phyloP scores from a whole-genome alignment of 2,888 invertebrate genomes.

The Torymus aiolomorphi region DNA sequence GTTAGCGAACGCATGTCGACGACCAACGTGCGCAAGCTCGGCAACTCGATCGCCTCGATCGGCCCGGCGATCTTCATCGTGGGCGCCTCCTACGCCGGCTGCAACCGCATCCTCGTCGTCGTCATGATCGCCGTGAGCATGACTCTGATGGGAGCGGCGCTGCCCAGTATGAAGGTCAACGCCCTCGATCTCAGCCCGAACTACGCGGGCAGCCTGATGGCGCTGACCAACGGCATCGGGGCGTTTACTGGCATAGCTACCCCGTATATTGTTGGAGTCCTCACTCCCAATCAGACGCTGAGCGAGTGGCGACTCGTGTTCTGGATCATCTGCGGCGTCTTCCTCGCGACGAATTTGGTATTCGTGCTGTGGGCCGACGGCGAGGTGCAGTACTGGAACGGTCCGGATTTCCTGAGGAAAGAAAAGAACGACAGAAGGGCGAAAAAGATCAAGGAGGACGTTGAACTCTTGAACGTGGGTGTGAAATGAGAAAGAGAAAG shows the following conservation, averaged over 20 bases:
- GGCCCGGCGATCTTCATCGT: slow-evolving; percentile 76
- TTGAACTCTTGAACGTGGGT: slow-evolving; percentile 38
- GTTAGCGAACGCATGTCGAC: slow-evolving; percentile 69
- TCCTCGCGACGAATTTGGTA: slow-evolving; percentile 82
- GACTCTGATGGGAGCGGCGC: slow-evolving; percentile 76
- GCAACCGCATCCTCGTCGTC: slow-evolving; percentile 73
- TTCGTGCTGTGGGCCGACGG: slow-evolving; percentile 85
- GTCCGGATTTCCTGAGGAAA: slow-evolving; percentile 72
- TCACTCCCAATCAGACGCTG: slow-evolving; percentile 75
- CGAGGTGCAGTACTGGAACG: slow-evolving; percentile 87
- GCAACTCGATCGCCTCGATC: slow-evolving; percentile 76
- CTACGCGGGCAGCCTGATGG: slow-evolving; percentile 77
- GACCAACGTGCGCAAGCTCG: slow-evolving; percentile 75
- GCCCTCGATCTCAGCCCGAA: slow-evolving; percentile 76
- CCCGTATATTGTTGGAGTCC: slow-evolving; percentile 82
- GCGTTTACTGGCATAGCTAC: slow-evolving; percentile 84
- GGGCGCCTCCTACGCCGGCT: slow-evolving; percentile 76
- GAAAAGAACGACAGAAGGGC: slow-evolving; percentile 47
- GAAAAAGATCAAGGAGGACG: slow-evolving; percentile 41
- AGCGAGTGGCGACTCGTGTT: slow-evolving; percentile 87
- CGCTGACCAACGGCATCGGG: slow-evolving; percentile 80
- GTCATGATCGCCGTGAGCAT: slow-evolving; percentile 75
- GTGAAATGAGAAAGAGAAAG: slow-evolving; percentile 6
- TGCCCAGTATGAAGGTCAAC: slow-evolving; percentile 76
- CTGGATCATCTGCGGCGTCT: slow-evolving; percentile 85